Base-by-base conservation (phyloP, 2,797 vertebrate species). In the Chanos chanos region DNA sequence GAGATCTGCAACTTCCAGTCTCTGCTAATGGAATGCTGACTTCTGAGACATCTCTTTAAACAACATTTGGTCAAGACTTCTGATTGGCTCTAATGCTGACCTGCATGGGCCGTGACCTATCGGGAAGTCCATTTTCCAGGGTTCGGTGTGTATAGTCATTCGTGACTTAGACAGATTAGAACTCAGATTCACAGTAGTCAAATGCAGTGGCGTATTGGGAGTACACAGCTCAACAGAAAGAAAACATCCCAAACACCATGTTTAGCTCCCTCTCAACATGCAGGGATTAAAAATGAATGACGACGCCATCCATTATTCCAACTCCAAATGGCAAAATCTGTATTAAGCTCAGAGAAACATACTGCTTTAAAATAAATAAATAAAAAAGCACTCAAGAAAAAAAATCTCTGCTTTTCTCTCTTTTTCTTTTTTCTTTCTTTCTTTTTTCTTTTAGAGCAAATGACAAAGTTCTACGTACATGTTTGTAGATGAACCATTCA, bases 301-400 rank as follows among this genome's bases (percentile, higher is more conserved):
- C 79, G 50, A 54, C 78, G 77, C 82, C 86, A 90, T 91, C 88
- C 86, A 90, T 91, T 91, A 91, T 90, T 91, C 88, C 86, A 85
- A 54, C 85, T 90, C 89, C 85, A 89, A 90, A 90, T 88, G 87
- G 88, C 84, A 87, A 89, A 89, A 87, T 87, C 85, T 83, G 76
- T 85, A 89, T 85, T 87, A 88, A 85, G 84, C 88, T 76, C 76
- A 78, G 79, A 87, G 86, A 89, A 89, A 87, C 87, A 83, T 80
- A 89, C 89, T 89, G 87, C 85, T 80, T 84, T 81, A 86, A 85
- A 86, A 89, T 89, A 87, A 91, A 91, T 91, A 90, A 91, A 90
- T 90, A 87, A 91, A 86, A 68, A 82, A 77, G 82, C 85, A 89
- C 88, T 89, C 87, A 79, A 84, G 83, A 62, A 58, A n/a, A n/a